These are phyloP conservation scores for Cynocephalus volans DNA, from an alignment of 2,113 vertebrate species.

Conservation along the genomic window DNA sequence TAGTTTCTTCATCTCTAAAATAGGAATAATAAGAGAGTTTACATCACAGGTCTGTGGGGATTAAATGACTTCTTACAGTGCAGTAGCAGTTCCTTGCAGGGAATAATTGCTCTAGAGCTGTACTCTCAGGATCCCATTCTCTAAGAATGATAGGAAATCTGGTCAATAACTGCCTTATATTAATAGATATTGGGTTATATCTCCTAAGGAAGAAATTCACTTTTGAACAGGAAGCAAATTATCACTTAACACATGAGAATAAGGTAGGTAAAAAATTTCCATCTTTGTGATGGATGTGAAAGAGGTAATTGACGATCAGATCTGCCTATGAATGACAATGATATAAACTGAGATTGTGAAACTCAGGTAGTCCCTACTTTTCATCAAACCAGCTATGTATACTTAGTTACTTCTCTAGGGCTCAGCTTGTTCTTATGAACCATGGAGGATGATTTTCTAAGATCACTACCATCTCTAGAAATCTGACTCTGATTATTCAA, in stretches of 20 bases:
- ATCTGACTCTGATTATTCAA: background rate
- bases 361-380: background rate
- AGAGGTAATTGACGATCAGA: background rate
- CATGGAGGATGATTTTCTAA: background rate
- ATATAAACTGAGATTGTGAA: background rate
- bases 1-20: background rate
- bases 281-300: background rate
- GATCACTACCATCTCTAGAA: background rate
- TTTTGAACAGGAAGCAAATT: background rate
- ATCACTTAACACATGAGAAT: background rate
- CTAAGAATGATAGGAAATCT: background rate
- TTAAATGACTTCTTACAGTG: background rate
- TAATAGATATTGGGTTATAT: background rate
- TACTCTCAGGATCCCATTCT: background rate
- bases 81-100: background rate
- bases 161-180: background rate
- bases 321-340: background rate
- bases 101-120: accelerated
- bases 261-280: background rate
- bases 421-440: background rate
- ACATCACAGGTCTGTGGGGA: accelerated
- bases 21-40: no score
- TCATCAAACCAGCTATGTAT: background rate
- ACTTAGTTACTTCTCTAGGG: background rate
- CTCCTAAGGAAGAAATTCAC: background rate